Base-by-base conservation (phyloP, 2,888 invertebrate genomes). In the Aphidoletes aphidimyza region DNA sequence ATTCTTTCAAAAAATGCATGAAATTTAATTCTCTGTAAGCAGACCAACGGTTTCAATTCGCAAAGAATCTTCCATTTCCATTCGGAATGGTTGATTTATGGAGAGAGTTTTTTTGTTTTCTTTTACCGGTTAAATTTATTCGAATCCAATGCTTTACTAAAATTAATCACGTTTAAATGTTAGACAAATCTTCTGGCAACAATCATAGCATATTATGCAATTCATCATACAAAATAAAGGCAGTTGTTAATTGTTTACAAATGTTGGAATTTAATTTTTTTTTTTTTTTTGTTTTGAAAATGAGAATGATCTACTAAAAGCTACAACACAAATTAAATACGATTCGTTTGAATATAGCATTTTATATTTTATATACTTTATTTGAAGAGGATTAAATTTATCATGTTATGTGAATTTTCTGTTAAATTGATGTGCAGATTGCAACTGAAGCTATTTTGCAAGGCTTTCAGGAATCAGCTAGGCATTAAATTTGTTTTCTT, bases 171-270 rank as follows among this genome's bases (percentile, higher is more conserved):
- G 17, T 54, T 17, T 1, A 34, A 36, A 19, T 78, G 14, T 78
- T n/a, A 22, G 69, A 69, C 69, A 69, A 69, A 69, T 69, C 69
- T 30, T 69, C 69, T 30, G 69, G 34, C 69, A 69, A 30, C 30
- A 69, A 69, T 69, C 14, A 69, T 69, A 30, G 8, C n/a, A 14
- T 9, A 30, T n/a, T n/a, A n/a, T n/a, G n/a, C n/a, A n/a, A n/a
- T 30, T 69, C 34, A 30, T 69, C n/a, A n/a, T 34, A 69, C 69
- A 69, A 30, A 69, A n/a, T n/a, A 69, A 69, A 69, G 69, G 69
- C 69, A 69, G 30, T 69, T 69, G 2, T 69, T 30, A 30, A 69
- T 47, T 19, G 17, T 3, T 47, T 47, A 17, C 2, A 47, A 11
- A 47, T 39, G 11, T 39, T 54, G n/a, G 3, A 54, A 54, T 54